Evolutionary conservation across 1,140 invertebrate species (phyloP).

Genomic region (Nasonia longicornis): DNA sequence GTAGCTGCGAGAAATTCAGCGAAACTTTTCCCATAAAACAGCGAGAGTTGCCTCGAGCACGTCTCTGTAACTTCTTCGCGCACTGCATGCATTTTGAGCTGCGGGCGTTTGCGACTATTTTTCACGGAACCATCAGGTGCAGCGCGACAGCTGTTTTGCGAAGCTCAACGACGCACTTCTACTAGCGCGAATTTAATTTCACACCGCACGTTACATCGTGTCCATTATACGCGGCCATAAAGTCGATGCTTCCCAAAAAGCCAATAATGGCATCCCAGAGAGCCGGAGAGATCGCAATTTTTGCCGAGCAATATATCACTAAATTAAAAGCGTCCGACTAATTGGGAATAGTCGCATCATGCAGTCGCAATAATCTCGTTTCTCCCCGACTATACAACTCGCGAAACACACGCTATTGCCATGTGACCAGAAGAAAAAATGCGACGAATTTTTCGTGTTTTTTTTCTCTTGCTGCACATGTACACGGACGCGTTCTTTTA

Average conservation of each 20-base stretch:
- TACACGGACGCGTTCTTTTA: neutral
- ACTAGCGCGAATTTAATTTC: too few relatives aligned
- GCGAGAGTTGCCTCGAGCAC: neutral
- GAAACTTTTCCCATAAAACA: conserved; percentile 29
- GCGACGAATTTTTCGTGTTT: too few relatives aligned
- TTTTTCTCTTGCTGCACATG: neutral
- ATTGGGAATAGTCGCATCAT: conserved; percentile 3
- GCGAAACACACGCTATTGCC: neutral
- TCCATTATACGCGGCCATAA: too few relatives aligned
- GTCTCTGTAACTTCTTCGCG: too few relatives aligned
- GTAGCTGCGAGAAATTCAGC: neutral
- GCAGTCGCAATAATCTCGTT: conserved; percentile 13
- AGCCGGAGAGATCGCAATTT: neutral
- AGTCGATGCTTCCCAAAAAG: neutral
- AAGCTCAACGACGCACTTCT: too few relatives aligned
- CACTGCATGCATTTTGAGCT: too few relatives aligned
- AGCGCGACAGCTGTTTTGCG: too few relatives aligned
- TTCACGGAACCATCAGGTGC: too few relatives aligned
- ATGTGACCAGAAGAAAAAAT: neutral
- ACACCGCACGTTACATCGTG: too few relatives aligned
- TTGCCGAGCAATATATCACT: neutral
- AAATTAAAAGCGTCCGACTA: conserved; percentile 12
- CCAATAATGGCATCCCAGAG: neutral
- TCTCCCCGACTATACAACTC: neutral
- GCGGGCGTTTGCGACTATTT: too few relatives aligned